These are phyloP conservation scores for Guaruba guarouba DNA, from an alignment of 2,113 vertebrate genomes.

Conservation along the genomic window DNA sequence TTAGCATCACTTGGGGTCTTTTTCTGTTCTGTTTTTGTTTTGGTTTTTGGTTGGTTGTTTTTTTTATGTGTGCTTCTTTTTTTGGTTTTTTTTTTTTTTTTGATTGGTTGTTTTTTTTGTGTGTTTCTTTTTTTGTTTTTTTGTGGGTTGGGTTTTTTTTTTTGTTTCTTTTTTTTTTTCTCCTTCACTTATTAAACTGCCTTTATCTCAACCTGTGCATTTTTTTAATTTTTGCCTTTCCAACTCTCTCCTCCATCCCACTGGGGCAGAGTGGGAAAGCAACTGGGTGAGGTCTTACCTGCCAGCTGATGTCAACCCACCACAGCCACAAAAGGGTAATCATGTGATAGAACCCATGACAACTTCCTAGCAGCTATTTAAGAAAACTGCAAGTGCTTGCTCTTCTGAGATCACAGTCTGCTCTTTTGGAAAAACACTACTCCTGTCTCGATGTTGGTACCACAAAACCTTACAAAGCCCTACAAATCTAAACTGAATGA, in stretches of 20 bases:
- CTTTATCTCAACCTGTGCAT: not conserved
- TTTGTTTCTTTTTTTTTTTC: not conserved
- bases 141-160: not conserved
- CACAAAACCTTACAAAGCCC: not conserved
- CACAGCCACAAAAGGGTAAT: not conserved
- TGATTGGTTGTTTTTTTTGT: not conserved
- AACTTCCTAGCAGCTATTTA: not conserved
- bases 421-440: not conserved
- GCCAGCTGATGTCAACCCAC: not conserved
- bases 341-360: not conserved
- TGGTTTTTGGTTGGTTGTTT: not conserved
- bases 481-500: not conserved
- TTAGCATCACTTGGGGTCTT: not conserved
- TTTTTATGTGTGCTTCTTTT: no score
- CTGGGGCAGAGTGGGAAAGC: rapidly evolving
- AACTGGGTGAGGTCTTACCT: not conserved
- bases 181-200: not conserved
- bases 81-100: no score
- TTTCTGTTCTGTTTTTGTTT: not conserved
- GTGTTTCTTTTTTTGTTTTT: no score
- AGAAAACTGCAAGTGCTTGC: not conserved
- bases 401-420: not conserved
- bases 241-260: not conserved
- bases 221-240: not conserved
- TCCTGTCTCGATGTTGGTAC: not conserved